Percentiles rank a stretch among this genome's conserved stretches.
These are phyloP conservation scores for Macrotus californicus DNA, from an alignment of 2,113 vertebrate genomes.

Conservation along the genomic window DNA sequence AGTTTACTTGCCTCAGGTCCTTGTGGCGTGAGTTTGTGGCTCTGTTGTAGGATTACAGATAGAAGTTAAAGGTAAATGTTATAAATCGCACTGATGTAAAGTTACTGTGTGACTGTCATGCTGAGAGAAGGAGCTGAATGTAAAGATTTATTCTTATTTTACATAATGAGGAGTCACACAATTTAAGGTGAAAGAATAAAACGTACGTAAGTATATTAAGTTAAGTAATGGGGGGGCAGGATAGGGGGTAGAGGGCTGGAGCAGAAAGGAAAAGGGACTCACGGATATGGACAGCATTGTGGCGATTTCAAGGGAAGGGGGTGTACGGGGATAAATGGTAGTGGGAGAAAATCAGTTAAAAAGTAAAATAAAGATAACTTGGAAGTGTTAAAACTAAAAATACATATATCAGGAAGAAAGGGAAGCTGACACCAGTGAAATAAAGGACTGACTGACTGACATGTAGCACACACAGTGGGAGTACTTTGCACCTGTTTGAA, in stretches of 20 bases:
- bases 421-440: background rate
- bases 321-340: no score
- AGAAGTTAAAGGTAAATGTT: background rate
- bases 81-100: background rate
- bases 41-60: background rate
- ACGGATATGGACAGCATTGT: no score
- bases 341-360: no score
- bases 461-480: background rate
- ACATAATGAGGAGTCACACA: background rate
- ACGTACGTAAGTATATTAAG: background rate
- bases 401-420: background rate
- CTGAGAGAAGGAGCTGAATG: background rate
- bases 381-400: background rate
- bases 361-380: background rate
- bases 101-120: background rate
- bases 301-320: no score
- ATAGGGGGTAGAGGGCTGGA: no score
- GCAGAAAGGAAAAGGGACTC: no score
- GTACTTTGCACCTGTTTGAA: background rate
- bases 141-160: constrained; percentile 8
- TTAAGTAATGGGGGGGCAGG: no score
- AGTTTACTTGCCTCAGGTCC: background rate
- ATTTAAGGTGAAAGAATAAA: constrained; percentile 8
- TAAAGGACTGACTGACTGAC: background rate
- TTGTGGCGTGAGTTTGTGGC: background rate